Percentiles rank a stretch among this genome's conserved stretches.
Conservation (phyloP, 1,140 invertebrate genomes). For the Ruditapes philippinarum region DNA sequence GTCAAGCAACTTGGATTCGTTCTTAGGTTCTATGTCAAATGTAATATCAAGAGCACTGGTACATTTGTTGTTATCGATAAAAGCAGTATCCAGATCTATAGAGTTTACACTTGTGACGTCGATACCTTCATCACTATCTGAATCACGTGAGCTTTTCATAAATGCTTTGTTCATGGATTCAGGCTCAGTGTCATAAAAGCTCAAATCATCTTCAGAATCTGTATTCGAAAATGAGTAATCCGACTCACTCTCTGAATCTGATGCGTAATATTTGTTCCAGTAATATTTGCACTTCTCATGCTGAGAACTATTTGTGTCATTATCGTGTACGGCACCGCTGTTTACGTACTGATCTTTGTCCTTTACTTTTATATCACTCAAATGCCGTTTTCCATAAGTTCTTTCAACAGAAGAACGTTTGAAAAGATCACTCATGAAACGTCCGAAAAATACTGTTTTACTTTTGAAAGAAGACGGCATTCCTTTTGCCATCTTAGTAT, state of each 20-base stretch:
- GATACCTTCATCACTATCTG: constrained; percentile 53
- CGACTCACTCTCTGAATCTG: background rate
- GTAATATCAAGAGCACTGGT: background rate
- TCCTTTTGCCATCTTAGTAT: too few relatives aligned
- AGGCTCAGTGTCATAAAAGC: background rate
- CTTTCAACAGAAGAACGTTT: background rate
- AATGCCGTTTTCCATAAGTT: background rate
- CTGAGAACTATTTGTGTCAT: background rate
- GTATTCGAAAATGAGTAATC: background rate
- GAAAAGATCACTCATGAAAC: background rate
- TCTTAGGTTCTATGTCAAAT: too few relatives aligned
- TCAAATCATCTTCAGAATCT: background rate
- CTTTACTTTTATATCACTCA: background rate
- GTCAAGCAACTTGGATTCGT: too few relatives aligned
- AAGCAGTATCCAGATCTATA: constrained; percentile 38
- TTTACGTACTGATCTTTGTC: background rate
- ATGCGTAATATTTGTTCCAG: constrained; percentile 4
- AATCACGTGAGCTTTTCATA: constrained; percentile 20
- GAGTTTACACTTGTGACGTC: constrained; percentile 44
- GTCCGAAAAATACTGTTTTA: background rate
- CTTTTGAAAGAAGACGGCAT: background rate
- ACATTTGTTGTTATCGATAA: background rate
- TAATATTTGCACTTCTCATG: background rate
- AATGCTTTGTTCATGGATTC: constrained; percentile 21
- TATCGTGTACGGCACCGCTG: background rate